Base-by-base conservation (phyloP, 1,140 invertebrate genomes). In the Probaryconus sp. region DNA sequence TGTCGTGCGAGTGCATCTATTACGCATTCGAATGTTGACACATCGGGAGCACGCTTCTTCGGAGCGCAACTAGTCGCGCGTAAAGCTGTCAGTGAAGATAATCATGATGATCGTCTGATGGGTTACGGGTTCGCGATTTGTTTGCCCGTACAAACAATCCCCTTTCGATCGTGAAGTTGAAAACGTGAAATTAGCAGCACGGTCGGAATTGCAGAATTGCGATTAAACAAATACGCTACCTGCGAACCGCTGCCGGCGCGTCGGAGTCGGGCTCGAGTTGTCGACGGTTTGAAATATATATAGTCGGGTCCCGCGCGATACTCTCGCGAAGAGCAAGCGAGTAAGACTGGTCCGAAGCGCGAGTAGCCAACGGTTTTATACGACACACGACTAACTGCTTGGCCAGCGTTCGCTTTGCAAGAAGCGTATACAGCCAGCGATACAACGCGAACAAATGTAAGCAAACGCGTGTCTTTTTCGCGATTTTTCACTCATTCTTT, bases 291-390 rank as follows among this genome's bases (percentile, higher is more conserved):
- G 2, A 13, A 3, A 9, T 38, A 9, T 28, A 21, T 7, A 7
- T 14, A 38, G n/a, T 13, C 26, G 20, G 13, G 11, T n/a, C 24
- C 47, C 50, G 42, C 48, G 21, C 64, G 74, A 83, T 67, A 79
- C 81, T 79, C 82, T 72, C 82, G 80, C 77, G 70, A 79, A 56
- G 72, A 82, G 74, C 79, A 77, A 79, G 81, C 82, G 78, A 79
- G 76, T 79, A 56, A 56, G 77, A 85, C 83, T 85, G 81, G 81
- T 79, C 80, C 67, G 74, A 75, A 60, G 72, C 73, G 78, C 74
- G 81, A 81, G 75, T 80, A 74, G 81, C 64, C 58, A 68, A 75
- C 70, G 78, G 81, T 81, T 84, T 85, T 85, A 85, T 85, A 80
- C 78, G 78, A 83, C 48, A 37, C 53, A 58, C 38, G 42, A 43